A percentile compares a stretch with the other conserved stretches of the same genome.
Evolutionary conservation across 1,140 invertebrate species (phyloP).

Genomic region (Ceratina calcarata): DNA sequence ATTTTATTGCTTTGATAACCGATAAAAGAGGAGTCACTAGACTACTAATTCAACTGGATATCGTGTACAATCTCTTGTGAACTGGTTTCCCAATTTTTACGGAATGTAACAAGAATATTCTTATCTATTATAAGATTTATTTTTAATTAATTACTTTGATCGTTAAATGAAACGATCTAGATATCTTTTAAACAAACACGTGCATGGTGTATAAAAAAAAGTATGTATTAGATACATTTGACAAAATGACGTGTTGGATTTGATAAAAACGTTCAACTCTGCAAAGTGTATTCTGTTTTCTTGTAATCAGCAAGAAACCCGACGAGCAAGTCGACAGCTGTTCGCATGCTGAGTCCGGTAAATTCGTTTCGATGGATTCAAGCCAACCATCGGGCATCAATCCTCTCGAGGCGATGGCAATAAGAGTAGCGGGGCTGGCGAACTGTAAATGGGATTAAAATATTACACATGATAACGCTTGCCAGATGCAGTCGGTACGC

Average conservation of each 20-base stretch:
- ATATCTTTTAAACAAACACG: no score
- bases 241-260: neutral
- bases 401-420: neutral
- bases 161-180: neutral
- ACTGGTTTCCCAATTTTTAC: neutral
- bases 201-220: neutral
- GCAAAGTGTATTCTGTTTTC: neutral
- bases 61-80: neutral
- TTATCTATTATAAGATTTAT: no score
- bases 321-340: neutral
- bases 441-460: constrained; percentile 19
- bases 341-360: neutral
- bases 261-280: neutral
- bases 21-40: neutral
- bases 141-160: no score
- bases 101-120: no score
- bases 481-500: neutral
- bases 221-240: neutral
- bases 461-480: constrained; percentile 33
- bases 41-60: neutral
- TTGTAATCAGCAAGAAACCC: neutral
- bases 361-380: constrained; percentile 18
- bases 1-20: neutral
- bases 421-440: no score
- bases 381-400: constrained; percentile 9